Conservation (phyloP, 1,140 invertebrate genomes). For the Drosophila navojoa region DNA sequence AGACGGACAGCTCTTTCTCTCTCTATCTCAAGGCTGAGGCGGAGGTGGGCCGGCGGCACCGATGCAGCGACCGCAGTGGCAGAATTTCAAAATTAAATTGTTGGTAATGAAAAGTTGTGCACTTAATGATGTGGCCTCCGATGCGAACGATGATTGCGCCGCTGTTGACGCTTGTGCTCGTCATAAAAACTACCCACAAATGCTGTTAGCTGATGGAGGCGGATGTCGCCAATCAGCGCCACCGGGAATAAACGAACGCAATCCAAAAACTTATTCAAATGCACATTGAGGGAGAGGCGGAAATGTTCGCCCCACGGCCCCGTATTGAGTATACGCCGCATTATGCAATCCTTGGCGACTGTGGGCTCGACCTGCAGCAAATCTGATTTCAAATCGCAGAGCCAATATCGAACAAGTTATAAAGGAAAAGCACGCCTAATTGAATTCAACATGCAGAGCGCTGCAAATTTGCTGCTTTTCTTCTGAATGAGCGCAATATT, state of each 20-base stretch:
- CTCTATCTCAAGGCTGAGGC: slow-evolving; percentile 2
- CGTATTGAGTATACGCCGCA: slow-evolving; percentile 1
- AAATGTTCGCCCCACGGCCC: slow-evolving; percentile 22
- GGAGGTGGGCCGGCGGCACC: slow-evolving; percentile 47
- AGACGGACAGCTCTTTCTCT: slow-evolving; percentile 24
- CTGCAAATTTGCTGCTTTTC: slow-evolving; percentile 18
- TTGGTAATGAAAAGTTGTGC: slow-evolving; percentile 71
- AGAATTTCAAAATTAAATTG: slow-evolving; percentile 57
- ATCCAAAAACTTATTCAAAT: slow-evolving; percentile 34
- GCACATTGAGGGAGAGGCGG: slow-evolving; percentile 25
- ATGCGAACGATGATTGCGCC: slow-evolving; percentile 21
- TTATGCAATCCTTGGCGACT: not conserved
- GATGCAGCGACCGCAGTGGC: slow-evolving; percentile 10
- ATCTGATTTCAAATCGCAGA: not conserved
- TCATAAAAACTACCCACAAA: slow-evolving; percentile 16
- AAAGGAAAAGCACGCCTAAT: slow-evolving; percentile 44
- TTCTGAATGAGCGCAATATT: slow-evolving; percentile 41
- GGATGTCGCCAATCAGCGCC: slow-evolving; percentile 45
- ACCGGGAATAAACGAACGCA: slow-evolving; percentile 14
- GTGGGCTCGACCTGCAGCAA: not conserved
- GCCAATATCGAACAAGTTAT: not conserved
- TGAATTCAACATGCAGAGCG: slow-evolving; percentile 50
- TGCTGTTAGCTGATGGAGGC: slow-evolving; percentile 22
- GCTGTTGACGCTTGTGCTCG: not conserved
- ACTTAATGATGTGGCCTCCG: slow-evolving; percentile 54